These are phyloP conservation scores for Macrochelys suwanniensis DNA, from an alignment of 2,797 vertebrate genomes.

Conservation along the genomic window DNA sequence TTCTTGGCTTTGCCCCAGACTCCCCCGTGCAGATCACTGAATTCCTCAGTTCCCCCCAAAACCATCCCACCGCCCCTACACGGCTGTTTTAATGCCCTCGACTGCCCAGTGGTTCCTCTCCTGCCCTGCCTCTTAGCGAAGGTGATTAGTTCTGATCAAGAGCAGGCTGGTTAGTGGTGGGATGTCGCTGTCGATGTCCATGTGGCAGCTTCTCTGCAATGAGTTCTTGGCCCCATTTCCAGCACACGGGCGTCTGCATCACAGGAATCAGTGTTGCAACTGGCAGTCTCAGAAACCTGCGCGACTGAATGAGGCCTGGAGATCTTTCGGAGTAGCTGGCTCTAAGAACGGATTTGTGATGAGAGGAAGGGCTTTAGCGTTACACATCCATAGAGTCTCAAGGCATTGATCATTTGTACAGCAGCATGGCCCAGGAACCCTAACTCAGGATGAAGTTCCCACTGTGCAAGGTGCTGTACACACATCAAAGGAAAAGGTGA, in stretches of 20 bases:
- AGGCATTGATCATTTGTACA: not conserved
- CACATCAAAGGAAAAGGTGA: not conserved
- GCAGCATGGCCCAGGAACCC: not conserved
- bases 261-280: not conserved
- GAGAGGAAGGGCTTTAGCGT: not conserved
- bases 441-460: not conserved
- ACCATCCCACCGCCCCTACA: not conserved
- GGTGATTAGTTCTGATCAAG: not conserved
- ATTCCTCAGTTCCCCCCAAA: not conserved
- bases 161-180: not conserved
- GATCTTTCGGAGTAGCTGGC: not conserved
- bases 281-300: not conserved
- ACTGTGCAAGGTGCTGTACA: not conserved
- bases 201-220: not conserved
- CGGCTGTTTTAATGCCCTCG: not conserved
- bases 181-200: not conserved
- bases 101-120: not conserved
- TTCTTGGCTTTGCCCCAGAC: not conserved
- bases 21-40: not conserved
- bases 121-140: not conserved
- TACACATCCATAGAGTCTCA: not conserved
- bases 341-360: not conserved
- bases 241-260: not conserved
- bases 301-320: not conserved
- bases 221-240: not conserved